Evolutionary conservation across 2,113 vertebrate species (phyloP), one percentile per base, ranked within the genome.

Genomic region (Scomber colias): DNA sequence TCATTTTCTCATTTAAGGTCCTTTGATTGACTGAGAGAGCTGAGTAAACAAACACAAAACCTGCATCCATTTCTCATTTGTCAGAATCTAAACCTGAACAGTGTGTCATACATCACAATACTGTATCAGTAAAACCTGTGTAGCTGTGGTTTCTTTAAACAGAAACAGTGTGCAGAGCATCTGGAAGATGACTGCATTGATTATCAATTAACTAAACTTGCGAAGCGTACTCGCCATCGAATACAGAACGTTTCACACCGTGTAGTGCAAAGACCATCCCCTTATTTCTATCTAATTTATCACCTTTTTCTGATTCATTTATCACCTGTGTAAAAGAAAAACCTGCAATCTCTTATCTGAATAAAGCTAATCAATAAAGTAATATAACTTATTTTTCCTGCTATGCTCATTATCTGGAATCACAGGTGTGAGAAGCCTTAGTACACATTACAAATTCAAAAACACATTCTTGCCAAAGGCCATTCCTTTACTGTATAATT

Each of bases 401-500:
- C 70, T 67, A 12, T 69, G 77, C 88, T 93, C 87, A 92, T 92
- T 90, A 93, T 83, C 79, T 76, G 30, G 77, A 87, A 85, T 90
- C 92, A 88, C 89, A 93, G 91, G 91, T 93, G 86, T 71, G 78
- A 73, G 68, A 56, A 81, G 80, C 82, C 83, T 77, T 63, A 56
- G 82, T 51, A 63, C 73, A 61, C 73, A 82, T 92, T 90, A 89
- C 84, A 79, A 84, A 89, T 91, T 91, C 87, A 92, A 89, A 92
- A 94, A 89, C 89, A 87, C 59, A 77, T 87, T 92, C 84, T 87
- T 88, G 91, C 92, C 90, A 91, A 90, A 90, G 92, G 91, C 91
- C 81, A 88, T 89, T 90, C 84, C 84, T 88, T 91, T 87, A 87
- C 91, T 93, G 87, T 91, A 91, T 93, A 93, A 93, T 92, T 91